Evolutionary conservation across 2,888 invertebrate genomes (phyloP), one percentile per base, ranked within the genome.

Genomic region (Perizoma affinitatum): DNA sequence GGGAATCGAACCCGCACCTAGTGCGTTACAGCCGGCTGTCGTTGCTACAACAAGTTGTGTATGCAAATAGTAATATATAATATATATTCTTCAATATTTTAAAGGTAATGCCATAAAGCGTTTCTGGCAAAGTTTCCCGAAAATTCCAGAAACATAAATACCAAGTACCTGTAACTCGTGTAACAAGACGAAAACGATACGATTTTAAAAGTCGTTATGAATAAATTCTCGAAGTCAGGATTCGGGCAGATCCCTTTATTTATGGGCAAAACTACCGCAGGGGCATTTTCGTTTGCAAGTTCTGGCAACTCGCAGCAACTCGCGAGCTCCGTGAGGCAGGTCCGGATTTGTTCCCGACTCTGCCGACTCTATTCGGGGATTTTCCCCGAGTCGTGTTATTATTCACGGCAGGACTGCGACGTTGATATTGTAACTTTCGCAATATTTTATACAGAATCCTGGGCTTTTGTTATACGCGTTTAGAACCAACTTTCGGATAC

Each of bases 401-500:
- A 78, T 77, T 76, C 79, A 63, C 55, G 61, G 67, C 66, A 65
- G 59, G 69, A 65, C 69, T 59, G 61, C 59, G 63, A 67, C 67
- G 68, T 69, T 77, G 72, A 75, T 77, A 75, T 73, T 73, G 71
- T 68, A 79, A 79, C 74, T 79, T 78, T 71, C 50, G 68, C 67
- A 73, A 77, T 78, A 78, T 77, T 74, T 78, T 67, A 74, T 68
- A 58, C 56, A 6, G 68, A 70, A 74, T 75, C 68, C 72, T 64
- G 66, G 69, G 69, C 64, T 69, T 59, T 66, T 70, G 66, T 65
- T 70, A 56, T 58, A 54, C 61, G 67, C 73, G 72, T 71, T 71
- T 71, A 69, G 65, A 66, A 56, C 63, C 54, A 63, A 73, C 68
- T 74, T 68, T 61, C 59, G 57, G 66, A 74, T 74, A 73, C 74